phyloP scores from a whole-genome alignment of 2,797 vertebrate genomes.

The Tachyglossus aculeatus region DNA sequence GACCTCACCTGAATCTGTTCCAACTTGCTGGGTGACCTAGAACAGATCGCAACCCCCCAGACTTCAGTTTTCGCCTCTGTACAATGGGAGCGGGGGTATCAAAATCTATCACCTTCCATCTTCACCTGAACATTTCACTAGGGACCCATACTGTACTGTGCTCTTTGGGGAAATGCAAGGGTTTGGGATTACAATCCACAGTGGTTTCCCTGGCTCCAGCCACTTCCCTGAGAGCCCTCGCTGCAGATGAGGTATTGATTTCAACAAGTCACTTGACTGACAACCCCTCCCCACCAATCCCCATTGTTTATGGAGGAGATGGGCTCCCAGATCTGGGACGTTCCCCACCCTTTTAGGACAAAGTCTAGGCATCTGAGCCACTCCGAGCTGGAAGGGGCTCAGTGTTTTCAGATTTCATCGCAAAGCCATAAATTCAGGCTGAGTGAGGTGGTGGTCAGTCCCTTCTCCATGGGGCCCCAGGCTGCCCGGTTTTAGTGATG shows the following conservation, averaged over 20 bases:
- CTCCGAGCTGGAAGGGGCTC: background rate
- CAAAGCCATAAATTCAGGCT: background rate
- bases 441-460: background rate
- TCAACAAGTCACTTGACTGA: background rate
- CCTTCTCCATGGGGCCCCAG: background rate
- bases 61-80: background rate
- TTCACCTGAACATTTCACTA: background rate
- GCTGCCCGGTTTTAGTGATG: background rate
- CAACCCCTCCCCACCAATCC: background rate
- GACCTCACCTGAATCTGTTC: background rate
- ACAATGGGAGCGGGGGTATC: too few species aligned
- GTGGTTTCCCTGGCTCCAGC: conserved; percentile 54
- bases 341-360: background rate
- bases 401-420: background rate
- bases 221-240: conserved; percentile 14
- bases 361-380: background rate
- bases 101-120: too few species aligned
- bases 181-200: background rate
- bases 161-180: background rate
- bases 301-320: background rate
- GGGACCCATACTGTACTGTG: background rate
- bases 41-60: background rate
- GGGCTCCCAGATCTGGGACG: background rate
- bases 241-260: background rate
- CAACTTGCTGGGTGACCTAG: too few species aligned